Evolutionary conservation across 2,888 invertebrate species (phyloP), one percentile per base, ranked within the genome.

Genomic region (Habrosyne pyritoides): DNA sequence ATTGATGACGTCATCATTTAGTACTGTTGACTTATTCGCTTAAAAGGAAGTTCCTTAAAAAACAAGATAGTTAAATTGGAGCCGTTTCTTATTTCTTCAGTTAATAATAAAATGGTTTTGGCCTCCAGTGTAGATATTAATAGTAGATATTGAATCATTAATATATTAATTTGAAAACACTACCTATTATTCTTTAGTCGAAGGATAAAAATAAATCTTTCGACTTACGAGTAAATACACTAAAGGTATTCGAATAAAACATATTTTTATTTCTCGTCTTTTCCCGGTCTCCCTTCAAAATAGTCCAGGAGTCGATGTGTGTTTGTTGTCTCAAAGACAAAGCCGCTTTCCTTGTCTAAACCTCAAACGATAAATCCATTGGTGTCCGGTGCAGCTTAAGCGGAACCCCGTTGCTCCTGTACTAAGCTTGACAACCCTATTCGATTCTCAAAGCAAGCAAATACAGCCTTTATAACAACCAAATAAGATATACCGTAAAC

Each of bases 331-430:
- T 79, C 78, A 78, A 81, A 86, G 86, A 86, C 86, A 87, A 87
- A 87, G 86, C 85, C 74, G 85, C 81, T 85, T 85, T 77, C 73
- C 81, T 80, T 81, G 84, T 85, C 83, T 82, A 81, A 84, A 82
- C 84, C 84, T 83, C 82, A 80, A 78, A 80, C 86, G 80, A 87
- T 87, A 87, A 86, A 86, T 86, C 86, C 83, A 83, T 83, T 84
- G 84, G 84, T 86, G 87, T 86, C 87, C 86, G 74, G 74, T 75
- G 86, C 87, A 86, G 87, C 86, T 84, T 84, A 84, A 63, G 60
- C 69, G 65, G 60, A 63, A 61, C 67, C 73, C 70, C 66, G 73
- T 66, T 63, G 73, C 61, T 63, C 67, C 61, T 67, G 60, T 52
- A 60, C 58, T 67, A 64, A 73, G 66, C 53, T 58, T 49, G 54